Conservation (phyloP, 2,113 vertebrate genomes). For the Protobothrops mucrosquamatus region DNA sequence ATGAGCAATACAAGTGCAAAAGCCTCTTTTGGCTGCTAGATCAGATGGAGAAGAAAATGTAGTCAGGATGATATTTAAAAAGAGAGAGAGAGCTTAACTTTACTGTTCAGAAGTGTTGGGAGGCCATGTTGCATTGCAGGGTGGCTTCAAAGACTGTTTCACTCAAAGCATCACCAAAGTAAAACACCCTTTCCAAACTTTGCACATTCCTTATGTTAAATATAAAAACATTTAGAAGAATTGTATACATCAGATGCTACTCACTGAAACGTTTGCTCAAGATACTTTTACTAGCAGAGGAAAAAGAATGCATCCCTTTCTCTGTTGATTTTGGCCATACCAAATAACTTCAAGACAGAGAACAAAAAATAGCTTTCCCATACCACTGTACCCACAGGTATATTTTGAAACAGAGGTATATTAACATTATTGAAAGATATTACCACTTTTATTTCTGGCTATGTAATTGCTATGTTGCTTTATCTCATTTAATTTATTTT, state of each 20-base stretch:
- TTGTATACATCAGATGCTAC: not conserved
- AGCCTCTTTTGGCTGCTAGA: not conserved
- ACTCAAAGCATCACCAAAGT: not conserved
- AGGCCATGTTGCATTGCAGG: not conserved
- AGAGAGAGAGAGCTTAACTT: no score
- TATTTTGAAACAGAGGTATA: conserved; percentile 9
- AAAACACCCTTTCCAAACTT: not conserved
- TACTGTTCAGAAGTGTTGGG: not conserved
- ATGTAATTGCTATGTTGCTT: not conserved
- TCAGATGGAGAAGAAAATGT: not conserved
- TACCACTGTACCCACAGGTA: conserved; percentile 15
- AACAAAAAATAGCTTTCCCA: not conserved
- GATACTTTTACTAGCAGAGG: not conserved
- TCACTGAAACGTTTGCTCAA: not conserved
- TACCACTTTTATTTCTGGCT: not conserved
- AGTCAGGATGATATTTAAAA: not conserved
- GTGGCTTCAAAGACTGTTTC: not conserved
- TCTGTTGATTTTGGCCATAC: not conserved
- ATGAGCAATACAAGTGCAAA: not conserved
- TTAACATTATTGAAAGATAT: not conserved
- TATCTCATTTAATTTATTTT: conserved; percentile 6
- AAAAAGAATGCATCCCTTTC: not conserved
- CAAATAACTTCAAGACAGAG: not conserved
- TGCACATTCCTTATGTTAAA: not conserved
- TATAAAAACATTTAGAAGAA: not conserved